phyloP scores from a whole-genome alignment of 2,888 invertebrate species.

The Habroteleia sp. region DNA sequence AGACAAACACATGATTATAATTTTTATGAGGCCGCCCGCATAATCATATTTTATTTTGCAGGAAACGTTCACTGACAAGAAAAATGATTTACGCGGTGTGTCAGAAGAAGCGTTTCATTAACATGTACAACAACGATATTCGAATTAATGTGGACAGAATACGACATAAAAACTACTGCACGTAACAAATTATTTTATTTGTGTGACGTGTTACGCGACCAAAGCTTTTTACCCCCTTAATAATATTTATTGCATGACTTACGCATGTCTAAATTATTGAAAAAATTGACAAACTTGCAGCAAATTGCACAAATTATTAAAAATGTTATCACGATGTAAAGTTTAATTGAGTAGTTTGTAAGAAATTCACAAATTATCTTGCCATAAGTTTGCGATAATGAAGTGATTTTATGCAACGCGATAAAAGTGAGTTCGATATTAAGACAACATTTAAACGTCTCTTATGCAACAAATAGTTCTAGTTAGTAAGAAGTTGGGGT shows the following conservation, averaged over 20 bases:
- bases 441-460: slow-evolving; percentile 17
- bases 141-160: slow-evolving; percentile 28
- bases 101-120: slow-evolving; percentile 52
- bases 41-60: slow-evolving; percentile 32
- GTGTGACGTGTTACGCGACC: background rate
- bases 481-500: slow-evolving; percentile 21
- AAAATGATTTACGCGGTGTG: slow-evolving; percentile 45
- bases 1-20: slow-evolving; percentile 46
- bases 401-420: slow-evolving; percentile 12
- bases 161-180: slow-evolving; percentile 10
- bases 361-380: slow-evolving; percentile 15
- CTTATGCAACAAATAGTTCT: slow-evolving; percentile 21
- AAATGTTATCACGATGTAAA: no score
- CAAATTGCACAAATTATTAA: slow-evolving; percentile 4
- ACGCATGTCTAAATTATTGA: background rate
- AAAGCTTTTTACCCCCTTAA: background rate
- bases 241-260: slow-evolving; percentile 17
- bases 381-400: slow-evolving; percentile 5
- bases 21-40: slow-evolving; percentile 29
- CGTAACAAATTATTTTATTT: slow-evolving; percentile 34
- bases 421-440: slow-evolving; percentile 16
- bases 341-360: background rate
- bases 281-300: slow-evolving; percentile 7
- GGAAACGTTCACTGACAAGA: slow-evolving; percentile 31
- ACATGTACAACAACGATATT: slow-evolving; percentile 43